Evolutionary conservation across 2,113 vertebrate genomes (phyloP), one percentile per base, ranked within the genome.

Genomic region (Vireo altiloquus): DNA sequence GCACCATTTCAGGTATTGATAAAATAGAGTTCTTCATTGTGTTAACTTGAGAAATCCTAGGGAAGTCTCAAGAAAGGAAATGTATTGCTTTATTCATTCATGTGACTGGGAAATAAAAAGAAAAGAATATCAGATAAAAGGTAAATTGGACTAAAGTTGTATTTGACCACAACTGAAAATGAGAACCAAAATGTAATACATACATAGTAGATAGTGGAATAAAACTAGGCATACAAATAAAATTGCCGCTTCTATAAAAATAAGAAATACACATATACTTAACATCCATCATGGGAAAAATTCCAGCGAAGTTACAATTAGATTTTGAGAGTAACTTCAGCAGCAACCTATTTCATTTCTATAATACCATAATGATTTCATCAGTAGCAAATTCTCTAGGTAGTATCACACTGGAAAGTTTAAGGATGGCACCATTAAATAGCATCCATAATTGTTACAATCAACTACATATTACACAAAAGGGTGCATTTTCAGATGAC

Each of bases 311-410:
- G 64, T 91, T 77, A 80, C 70, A 92, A 96, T 90, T 90, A 87
- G 59, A 88, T 95, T 92, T 94, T 82, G 61, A 92, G 89, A 85
- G 65, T 68, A 84, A 92, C 92, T 95, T 91, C 82, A 76, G 94
- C 61, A 87, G 66, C 30, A 95, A 82, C 59, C 89, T 87, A 92
- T 96, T 96, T 95, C 66, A 88, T 72, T 95, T 91, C 87, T 93
- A 11, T 63, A 95, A 74, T 35, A 25, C 50, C 60, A 37, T 87
- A 95, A 94, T 85, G 93, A 90, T 95, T 95, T 95, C 61, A 95
- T 91, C 94, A 92, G 81, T 63, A 89, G 85, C 70, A 85, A 87
- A 89, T 85, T 69, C 89, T 95, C 94, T 70, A 93, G 95, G 71
- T 59, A 95, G 85, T 74, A 95, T 74, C 87, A 79, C 39, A 74